Base-by-base conservation (phyloP, 2,888 invertebrate genomes). In the Punctoribates punctum region DNA sequence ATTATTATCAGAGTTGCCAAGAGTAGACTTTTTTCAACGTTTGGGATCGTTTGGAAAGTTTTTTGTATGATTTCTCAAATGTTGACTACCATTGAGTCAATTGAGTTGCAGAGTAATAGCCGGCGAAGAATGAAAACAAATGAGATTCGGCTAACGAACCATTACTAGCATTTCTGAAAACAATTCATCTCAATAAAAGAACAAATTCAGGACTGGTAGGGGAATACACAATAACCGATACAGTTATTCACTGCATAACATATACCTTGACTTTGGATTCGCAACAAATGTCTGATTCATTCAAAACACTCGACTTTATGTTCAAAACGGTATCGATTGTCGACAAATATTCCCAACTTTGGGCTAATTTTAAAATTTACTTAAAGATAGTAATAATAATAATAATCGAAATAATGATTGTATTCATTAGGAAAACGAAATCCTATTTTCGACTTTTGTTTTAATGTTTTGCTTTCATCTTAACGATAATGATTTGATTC, bases 151-250 rank as follows among this genome's bases (percentile, higher is more conserved):
- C 20, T 54, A 54, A 54, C 54, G 54, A 54, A 54, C 20, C 54
- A 54, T 54, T 54, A 15, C n/a, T 20, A 20, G 20, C 54, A 54
- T 54, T 20, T 54, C 54, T 54, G 4, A 54, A 54, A 54, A 54
- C 54, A 54, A 54, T 54, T 54, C 54, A n/a, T 54, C 54, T 54
- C 54, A 54, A 54, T 54, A 54, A n/a, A 54, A 54, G 54, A 20
- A 20, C n/a, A n/a, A 54, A 54, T 54, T 54, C 54, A 54, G 54
- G 1, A 20, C n/a, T 54, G 54, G 13, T n/a, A 20, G 5, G 54
- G 54, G 54, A 54, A 20, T 54, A 20, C 54, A 2, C 15, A 20
- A 54, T 54, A 54, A 54, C 48, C 34, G 5, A 48, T 48, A 4
- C 48, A 48, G n/a, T 48, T 34, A 34, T 34, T 34, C 34, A 34